Base-by-base conservation (phyloP, 2,888 invertebrate species). In the Cybosia mesomella region DNA sequence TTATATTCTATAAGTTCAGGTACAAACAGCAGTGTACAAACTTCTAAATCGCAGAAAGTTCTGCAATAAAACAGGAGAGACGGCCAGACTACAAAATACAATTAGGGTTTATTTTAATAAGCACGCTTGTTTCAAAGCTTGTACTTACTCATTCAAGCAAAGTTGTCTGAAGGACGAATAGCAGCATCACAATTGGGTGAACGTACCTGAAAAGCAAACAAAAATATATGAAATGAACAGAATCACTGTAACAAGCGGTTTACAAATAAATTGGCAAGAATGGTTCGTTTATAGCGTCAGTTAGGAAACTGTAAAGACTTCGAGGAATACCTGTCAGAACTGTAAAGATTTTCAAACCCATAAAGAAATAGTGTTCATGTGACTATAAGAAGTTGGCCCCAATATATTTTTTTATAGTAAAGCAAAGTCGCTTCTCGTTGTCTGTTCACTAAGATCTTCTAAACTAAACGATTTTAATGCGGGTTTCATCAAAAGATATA, bases 151-250 rank as follows among this genome's bases (percentile, higher is more conserved):
- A 82, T 82, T 80, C 80, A 57, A 77, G 39, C 54, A 68, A 36
- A 49, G 63, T 60, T 43, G 24, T 64, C 43, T 66, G 66, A 68
- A 69, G 66, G 68, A 71, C 70, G 65, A 67, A 62, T 61, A 54
- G 39, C 36, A 15, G 21, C 36, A n/a, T 54, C 13, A 54, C 10
- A 54, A 55, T 64, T 49, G 21, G 53, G 43, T 32, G 39, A 54
- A 67, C 67, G 67, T 79, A 83, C 83, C 83, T 83, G 82, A 58
- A 83, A 83, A 66, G 58, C 43, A 58, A 62, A 57, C 18, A 61
- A 61, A 18, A 18, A 13, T n/a, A 59, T 54, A 67, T 54, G 63
- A 39, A 59, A 22, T 36, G 13, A 4, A 39, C 15, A 15, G 8
- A 39, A 39, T 39, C 43, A 43, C 18, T 18, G 43, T 43, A 43